Conservation (phyloP, 2,113 vertebrate genomes). For the Phaethornis superciliosus region DNA sequence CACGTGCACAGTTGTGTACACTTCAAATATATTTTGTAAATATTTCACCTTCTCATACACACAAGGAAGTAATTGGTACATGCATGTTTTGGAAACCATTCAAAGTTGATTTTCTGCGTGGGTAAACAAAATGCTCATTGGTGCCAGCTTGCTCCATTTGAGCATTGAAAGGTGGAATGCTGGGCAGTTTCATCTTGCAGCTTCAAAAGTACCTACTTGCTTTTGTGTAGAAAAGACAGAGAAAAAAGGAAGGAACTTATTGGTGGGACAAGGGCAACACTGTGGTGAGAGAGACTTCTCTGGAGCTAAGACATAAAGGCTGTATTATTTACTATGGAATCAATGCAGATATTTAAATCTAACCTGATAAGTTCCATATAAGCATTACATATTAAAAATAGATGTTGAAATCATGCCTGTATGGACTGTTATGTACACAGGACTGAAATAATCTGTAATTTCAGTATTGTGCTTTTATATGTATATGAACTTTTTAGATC, state of each 20-base stretch:
- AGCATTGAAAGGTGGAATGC: background rate
- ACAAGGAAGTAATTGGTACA: constrained; percentile 55
- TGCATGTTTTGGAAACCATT: constrained; percentile 65
- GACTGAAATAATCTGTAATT: background rate
- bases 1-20: background rate
- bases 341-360: constrained; percentile 58
- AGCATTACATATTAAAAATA: background rate
- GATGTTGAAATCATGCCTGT: background rate
- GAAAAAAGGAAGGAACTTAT: background rate
- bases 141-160: background rate
- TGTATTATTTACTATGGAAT: constrained; percentile 47
- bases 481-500: background rate
- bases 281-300: background rate
- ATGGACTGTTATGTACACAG: background rate
- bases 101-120: constrained; percentile 55
- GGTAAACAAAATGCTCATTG: constrained; percentile 40
- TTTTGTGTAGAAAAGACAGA: background rate
- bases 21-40: constrained; percentile 7
- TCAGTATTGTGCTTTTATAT: background rate
- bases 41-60: constrained; percentile 54
- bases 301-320: constrained; percentile 6
- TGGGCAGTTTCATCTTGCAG: background rate
- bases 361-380: constrained; percentile 33
- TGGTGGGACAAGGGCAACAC: background rate
- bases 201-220: background rate